Evolutionary conservation across 1,140 invertebrate species (phyloP), one percentile per base, ranked within the genome.

Genomic region (Dinoponera quadriceps): DNA sequence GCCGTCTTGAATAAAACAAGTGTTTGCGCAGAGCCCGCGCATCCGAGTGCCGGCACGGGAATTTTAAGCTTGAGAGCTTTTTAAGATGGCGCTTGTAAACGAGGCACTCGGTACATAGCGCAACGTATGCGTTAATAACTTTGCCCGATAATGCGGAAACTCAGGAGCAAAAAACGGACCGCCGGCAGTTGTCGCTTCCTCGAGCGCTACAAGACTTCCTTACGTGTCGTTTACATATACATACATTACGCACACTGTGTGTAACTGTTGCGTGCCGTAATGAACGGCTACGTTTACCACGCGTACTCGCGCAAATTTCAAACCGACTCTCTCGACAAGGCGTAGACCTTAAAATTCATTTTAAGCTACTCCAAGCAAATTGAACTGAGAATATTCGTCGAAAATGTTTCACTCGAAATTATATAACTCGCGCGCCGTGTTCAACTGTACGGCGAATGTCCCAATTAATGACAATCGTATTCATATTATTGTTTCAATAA

Each of bases 11-110:
- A 63, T 85, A 71, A 74, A 85, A 75, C 63, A 49, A 9, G 20
- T 20, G 25, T 57, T 85, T 57, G 20, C 25, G 38, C 5, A 9
- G 33, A 57, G 1, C 25, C 3, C 2, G 27, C 29, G 51, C 73
- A 60, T 62, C 25, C 29, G 38, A 3, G 1, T 20, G 27, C 27
- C 27, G 25, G 14, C 44, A 22, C 22, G 2, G 9, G 33, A n/a
- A 63, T 75, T 75, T 75, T 75, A 75, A 83, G 72, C 57, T 71
- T 69, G 72, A 51, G 1, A 71, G 25, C 44, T 84, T 69, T 69
- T 84, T 81, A 55, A 81, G 49, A 20, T 54, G 22, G 33, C 48
- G 48, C 49, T 63, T 81, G 44, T 71, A 81, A 84, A 81, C 77
- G 27, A 63, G 59, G 33, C 44, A 48, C 33, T 71, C 49, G 75